Evolutionary conservation across 2,113 vertebrate genomes (phyloP).

Genomic region (Rhinichthys klamathensis): DNA sequence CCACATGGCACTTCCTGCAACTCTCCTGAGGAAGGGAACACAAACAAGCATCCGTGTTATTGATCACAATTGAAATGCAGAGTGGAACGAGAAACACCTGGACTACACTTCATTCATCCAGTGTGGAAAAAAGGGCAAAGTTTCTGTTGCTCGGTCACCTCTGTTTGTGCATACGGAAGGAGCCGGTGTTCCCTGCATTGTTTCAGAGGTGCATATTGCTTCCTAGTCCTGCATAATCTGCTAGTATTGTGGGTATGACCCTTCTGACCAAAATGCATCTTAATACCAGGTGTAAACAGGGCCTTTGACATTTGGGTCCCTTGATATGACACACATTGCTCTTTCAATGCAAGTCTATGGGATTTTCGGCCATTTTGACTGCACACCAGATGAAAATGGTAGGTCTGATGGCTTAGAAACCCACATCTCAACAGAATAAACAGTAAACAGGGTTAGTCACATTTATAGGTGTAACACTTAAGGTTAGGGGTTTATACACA

Average conservation of each 20-base stretch:
- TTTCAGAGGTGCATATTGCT: background rate
- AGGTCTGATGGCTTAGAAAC: background rate
- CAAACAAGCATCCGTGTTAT: constrained; percentile 40
- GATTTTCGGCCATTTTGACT: background rate
- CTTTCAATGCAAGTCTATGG: background rate
- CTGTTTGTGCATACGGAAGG: constrained; percentile 41
- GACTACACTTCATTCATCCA: background rate
- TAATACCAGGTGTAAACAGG: too few species aligned
- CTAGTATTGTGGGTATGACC: background rate
- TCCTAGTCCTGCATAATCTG: background rate
- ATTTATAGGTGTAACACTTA: background rate
- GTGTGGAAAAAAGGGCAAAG: background rate
- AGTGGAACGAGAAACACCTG: constrained; percentile 29
- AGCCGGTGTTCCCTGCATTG: constrained; percentile 41
- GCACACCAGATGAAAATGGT: background rate
- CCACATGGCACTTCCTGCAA: constrained; percentile 91
- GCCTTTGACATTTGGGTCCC: background rate
- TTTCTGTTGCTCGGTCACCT: background rate
- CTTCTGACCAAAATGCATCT: background rate
- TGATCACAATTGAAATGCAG: background rate
- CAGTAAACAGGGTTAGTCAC: background rate
- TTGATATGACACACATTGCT: background rate
- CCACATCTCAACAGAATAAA: background rate
- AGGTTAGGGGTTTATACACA: background rate
- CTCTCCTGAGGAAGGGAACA: constrained; percentile 80